Evolutionary conservation across 2,888 invertebrate genomes (phyloP), one percentile per base, ranked within the genome.

Genomic region (Sinotaia quadrata): DNA sequence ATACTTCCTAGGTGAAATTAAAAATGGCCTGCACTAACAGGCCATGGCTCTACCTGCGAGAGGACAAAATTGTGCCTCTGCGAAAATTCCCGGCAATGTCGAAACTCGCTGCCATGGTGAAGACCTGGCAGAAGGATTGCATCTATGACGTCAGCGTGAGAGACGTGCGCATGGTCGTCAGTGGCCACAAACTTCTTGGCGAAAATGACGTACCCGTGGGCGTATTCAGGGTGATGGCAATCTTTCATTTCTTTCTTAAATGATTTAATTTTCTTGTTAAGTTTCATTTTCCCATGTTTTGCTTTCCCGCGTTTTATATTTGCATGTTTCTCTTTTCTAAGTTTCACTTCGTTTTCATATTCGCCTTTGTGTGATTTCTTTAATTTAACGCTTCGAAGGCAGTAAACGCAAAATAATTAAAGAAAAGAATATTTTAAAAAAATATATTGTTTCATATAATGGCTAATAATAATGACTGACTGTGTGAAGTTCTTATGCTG

Each of bases 201-300:
- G 73, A 73, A 51, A 75, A 73, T 15, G 60, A 69, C 29, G 81
- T 78, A 0, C 82, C 82, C 7, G 79, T 82, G 12, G 79, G 79
- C 8, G 33, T 81, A 8, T 57, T 76, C 1, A 69, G 27, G 7
- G 58, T 58, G 27, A 34, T 33, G 8, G 12, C n/a, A n/a, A 8
- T 1, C 18, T 47, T 24, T 2, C 12, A 47, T 47, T 15, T 4
- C 12, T 18, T 47, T 47, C 47, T 18, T 8, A 7, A 1, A 7
- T 47, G n/a, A 8, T 18, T 4, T 2, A 24, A 24, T 0, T 21
- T n/a, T 47, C 5, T 7, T 4, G 4, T 41, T n/a, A n/a, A n/a
- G n/a, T n/a, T n/a, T n/a, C n/a, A n/a, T n/a, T n/a, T n/a, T n/a
- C n/a, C n/a, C n/a, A n/a, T n/a, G n/a, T n/a, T n/a, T n/a, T n/a